These are phyloP conservation scores for Drosophila affinis DNA, from an alignment of 2,888 invertebrate species.

Conservation along the genomic window DNA sequence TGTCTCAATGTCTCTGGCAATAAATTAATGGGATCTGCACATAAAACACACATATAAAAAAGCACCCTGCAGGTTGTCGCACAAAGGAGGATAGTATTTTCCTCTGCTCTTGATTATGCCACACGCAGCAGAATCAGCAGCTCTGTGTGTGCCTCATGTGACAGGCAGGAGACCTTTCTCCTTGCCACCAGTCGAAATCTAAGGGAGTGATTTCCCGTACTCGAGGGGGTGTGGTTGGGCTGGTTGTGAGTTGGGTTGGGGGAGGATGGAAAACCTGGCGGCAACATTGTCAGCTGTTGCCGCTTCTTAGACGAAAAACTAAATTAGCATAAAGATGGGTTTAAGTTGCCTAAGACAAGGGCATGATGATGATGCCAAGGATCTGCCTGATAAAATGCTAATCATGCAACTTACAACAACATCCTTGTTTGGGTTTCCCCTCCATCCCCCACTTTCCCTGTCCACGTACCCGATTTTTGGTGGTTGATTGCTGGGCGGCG, in stretches of 20 bases:
- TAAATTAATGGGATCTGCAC: conserved; percentile 76
- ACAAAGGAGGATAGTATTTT: conserved; percentile 3
- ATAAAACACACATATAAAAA: conserved; percentile 58
- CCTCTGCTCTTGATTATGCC: conserved; percentile 59
- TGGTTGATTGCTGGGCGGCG: conserved; percentile 34
- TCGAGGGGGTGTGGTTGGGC: background rate
- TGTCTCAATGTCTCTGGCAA: conserved; percentile 69
- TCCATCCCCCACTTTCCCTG: no score
- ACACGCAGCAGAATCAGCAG: conserved; percentile 56
- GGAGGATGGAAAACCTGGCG: conserved; percentile 1
- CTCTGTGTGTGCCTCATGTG: conserved; percentile 38
- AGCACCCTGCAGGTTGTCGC: conserved; percentile 51
- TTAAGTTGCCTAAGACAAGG: conserved; percentile 41
- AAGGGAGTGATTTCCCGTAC: conserved; percentile 18
- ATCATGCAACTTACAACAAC: conserved; percentile 55
- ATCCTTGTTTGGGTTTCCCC: conserved; percentile 7
- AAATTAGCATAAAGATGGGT: conserved; percentile 71
- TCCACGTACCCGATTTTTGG: conserved; percentile 13
- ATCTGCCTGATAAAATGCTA: conserved; percentile 74
- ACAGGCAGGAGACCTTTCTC: conserved; percentile 7
- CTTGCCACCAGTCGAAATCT: conserved; percentile 50
- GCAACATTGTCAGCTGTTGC: conserved; percentile 65
- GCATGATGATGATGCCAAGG: conserved; percentile 60
- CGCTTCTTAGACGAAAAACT: conserved; percentile 42
- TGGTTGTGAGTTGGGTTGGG: background rate